These are phyloP conservation scores for Mirza zaza DNA, from an alignment of 2,113 vertebrate genomes.

Conservation along the genomic window DNA sequence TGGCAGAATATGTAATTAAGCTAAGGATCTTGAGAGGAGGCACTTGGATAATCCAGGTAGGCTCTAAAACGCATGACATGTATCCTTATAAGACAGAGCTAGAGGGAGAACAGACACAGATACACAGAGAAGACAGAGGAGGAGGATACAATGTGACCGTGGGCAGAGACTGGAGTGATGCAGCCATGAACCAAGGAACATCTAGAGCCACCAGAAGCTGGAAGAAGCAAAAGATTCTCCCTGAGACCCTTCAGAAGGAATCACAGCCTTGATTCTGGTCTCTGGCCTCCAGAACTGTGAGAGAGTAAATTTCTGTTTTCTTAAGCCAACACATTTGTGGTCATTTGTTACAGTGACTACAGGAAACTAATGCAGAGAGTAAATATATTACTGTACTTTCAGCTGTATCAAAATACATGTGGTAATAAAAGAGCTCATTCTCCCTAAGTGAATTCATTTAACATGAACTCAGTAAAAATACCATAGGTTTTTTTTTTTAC, in stretches of 20 bases:
- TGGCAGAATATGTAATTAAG: not conserved
- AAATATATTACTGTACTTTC: constrained; percentile 7
- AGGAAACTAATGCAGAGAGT: constrained; percentile 11
- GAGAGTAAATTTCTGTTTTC: not conserved
- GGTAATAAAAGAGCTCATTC: not conserved
- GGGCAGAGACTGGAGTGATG: not conserved
- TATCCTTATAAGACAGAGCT: not conserved
- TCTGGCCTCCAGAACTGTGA: not conserved
- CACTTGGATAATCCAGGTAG: not conserved
- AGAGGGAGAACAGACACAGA: not conserved
- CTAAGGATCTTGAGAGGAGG: not conserved
- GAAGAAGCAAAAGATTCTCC: not conserved
- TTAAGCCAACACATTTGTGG: not conserved
- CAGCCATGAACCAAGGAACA: not conserved
- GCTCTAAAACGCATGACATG: not conserved
- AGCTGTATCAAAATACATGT: not conserved
- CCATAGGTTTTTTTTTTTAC: not conserved
- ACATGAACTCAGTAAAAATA: constrained; percentile 25
- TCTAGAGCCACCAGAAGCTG: not conserved
- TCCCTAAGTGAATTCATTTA: constrained; percentile 19
- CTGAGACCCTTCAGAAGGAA: not conserved
- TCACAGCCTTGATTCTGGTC: not conserved
- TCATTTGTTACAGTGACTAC: not conserved
- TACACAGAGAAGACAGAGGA: not conserved
- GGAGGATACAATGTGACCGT: not conserved